Conservation (phyloP, 2,113 vertebrate genomes). For the Regulus satrapa region DNA sequence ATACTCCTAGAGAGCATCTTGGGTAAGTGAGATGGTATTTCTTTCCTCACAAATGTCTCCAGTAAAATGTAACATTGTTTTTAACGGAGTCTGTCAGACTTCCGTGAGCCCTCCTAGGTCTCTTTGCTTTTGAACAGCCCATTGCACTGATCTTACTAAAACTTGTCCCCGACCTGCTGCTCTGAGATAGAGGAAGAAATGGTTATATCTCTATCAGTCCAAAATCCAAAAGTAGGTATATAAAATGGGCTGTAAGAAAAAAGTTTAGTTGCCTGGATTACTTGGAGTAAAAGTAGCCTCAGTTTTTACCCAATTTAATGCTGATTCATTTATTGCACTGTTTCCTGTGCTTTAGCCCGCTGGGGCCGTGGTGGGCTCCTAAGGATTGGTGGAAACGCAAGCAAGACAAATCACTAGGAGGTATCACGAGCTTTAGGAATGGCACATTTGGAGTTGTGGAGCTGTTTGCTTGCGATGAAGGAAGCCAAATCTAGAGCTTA, state of each 20-base stretch:
- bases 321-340: neutral
- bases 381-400: neutral
- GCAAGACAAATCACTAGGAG: neutral
- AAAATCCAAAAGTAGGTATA: neutral
- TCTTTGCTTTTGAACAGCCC: neutral
- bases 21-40: neutral
- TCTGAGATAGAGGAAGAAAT: neutral
- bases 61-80: neutral
- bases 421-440: neutral
- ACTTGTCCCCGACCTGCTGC: neutral
- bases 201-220: neutral
- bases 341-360: neutral
- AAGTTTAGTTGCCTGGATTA: neutral
- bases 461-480: neutral
- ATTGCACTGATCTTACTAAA: neutral
- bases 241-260: neutral
- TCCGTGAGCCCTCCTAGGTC: neutral
- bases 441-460: neutral
- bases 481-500: neutral
- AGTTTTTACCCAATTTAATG: neutral
- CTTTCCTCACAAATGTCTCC: neutral
- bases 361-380: neutral
- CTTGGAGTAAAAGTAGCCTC: neutral
- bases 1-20: accelerated
- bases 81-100: neutral